phyloP scores from a whole-genome alignment of 1,140 invertebrate genomes.

The Wasmannia auropunctata region DNA sequence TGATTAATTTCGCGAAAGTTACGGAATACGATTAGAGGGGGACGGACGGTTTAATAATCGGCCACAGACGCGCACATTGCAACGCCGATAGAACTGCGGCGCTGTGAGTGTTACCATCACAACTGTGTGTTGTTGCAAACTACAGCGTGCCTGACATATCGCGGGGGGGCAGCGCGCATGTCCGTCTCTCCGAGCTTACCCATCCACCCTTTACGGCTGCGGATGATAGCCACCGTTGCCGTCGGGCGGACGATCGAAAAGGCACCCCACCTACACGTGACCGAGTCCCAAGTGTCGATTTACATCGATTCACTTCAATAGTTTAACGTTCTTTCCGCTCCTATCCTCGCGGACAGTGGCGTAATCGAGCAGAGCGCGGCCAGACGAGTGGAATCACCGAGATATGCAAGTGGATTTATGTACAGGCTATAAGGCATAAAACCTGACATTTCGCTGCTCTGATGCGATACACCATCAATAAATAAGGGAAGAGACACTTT shows the following conservation, averaged over 20 bases:
- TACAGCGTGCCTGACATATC: neutral
- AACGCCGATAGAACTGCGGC: constrained; percentile 18
- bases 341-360: neutral
- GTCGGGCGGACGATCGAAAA: constrained; percentile 31
- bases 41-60: constrained; percentile 26
- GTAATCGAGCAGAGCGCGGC: neutral
- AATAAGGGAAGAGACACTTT: too few species aligned
- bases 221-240: constrained; percentile 31
- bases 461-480: neutral
- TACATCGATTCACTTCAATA: constrained; percentile 27
- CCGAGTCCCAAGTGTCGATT: constrained; percentile 10
- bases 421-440: neutral
- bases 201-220: constrained; percentile 50
- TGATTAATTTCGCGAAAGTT: constrained; percentile 39
- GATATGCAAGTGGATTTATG: neutral
- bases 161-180: constrained; percentile 54
- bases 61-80: constrained; percentile 11
- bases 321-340: neutral
- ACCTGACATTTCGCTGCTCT: neutral
- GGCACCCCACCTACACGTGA: neutral
- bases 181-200: constrained; percentile 38
- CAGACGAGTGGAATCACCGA: neutral
- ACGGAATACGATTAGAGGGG: constrained; percentile 6
- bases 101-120: constrained; percentile 72
- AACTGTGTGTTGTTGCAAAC: constrained; percentile 73